Percentiles rank a stretch among this genome's conserved stretches.
Evolutionary conservation across 2,797 vertebrate genomes (phyloP).

Genomic region (Microctenopoma steveboyesi): DNA sequence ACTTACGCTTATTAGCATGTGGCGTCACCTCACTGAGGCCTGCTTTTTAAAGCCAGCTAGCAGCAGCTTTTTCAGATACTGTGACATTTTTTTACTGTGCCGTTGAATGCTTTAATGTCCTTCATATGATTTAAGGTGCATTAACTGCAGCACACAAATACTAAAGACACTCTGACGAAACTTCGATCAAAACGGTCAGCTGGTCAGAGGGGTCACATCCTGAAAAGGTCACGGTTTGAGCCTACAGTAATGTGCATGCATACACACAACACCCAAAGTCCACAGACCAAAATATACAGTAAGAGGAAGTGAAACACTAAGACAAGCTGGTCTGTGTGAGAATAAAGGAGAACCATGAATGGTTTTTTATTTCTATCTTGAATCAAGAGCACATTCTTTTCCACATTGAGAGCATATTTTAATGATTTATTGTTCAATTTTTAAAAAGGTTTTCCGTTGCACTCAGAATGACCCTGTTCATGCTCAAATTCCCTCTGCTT

Average conservation of each 20-base stretch:
- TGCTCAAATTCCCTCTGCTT: too few relatives aligned
- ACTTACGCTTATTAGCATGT: background rate
- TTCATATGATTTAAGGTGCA: background rate
- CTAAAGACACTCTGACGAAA: background rate
- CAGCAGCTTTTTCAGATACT: background rate
- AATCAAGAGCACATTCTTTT: too few relatives aligned
- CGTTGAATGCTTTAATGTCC: background rate
- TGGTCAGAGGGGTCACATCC: background rate
- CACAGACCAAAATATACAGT: background rate
- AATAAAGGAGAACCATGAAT: too few relatives aligned
- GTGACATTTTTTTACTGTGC: background rate
- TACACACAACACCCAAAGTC: background rate
- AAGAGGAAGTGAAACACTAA: slow-evolving; percentile 59
- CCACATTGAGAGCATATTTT: too few relatives aligned
- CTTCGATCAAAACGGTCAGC: background rate
- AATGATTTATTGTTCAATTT: too few relatives aligned
- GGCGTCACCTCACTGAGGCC: background rate
- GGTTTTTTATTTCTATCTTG: too few relatives aligned
- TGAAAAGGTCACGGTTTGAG: background rate
- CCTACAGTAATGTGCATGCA: slow-evolving; percentile 5
- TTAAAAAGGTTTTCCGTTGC: too few relatives aligned
- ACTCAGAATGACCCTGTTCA: too few relatives aligned
- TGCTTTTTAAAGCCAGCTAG: too few relatives aligned
- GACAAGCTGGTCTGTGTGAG: background rate
- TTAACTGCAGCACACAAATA: background rate